These are phyloP conservation scores for Platygyra sinensis DNA, from an alignment of 64 coral and sea anemone genomes.

Conservation along the genomic window DNA sequence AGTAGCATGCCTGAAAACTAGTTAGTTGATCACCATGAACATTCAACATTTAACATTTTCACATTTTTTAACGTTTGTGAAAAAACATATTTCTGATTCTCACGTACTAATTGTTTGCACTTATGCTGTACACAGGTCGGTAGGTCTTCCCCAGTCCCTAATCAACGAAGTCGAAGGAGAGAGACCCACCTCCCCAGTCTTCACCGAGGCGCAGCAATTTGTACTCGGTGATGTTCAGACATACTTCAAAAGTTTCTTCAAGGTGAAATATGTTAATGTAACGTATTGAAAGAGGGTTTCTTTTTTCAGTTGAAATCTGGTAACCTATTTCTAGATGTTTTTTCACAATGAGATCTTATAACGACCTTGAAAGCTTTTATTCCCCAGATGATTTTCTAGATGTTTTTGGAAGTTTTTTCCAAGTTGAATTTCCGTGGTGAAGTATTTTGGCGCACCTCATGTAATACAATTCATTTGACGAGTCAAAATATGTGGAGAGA, in stretches of 20 bases:
- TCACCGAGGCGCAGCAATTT: constrained; percentile 75
- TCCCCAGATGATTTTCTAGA: too few relatives aligned
- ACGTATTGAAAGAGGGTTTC: neutral
- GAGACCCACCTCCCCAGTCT: constrained; percentile 69
- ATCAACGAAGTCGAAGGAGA: constrained; percentile 68
- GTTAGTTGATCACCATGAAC: too few relatives aligned
- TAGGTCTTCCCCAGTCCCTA: constrained; percentile 53
- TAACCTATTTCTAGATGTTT: neutral
- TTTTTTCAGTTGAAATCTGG: neutral
- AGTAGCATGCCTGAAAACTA: too few relatives aligned
- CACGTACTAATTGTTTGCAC: neutral
- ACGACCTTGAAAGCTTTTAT: too few relatives aligned
- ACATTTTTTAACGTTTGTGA: too few relatives aligned
- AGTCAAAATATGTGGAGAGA: too few relatives aligned
- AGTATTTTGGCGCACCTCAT: too few relatives aligned
- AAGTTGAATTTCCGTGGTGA: too few relatives aligned
- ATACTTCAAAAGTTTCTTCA: constrained; percentile 84
- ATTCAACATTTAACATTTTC: too few relatives aligned
- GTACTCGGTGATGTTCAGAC: constrained; percentile 62
- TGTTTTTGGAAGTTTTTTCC: too few relatives aligned
- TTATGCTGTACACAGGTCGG: neutral
- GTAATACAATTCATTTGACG: too few relatives aligned
- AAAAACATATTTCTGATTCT: neutral
- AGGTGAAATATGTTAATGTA: constrained; percentile 29
- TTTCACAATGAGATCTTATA: too few relatives aligned